Evolutionary conservation across 1,140 invertebrate species (phyloP).

Genomic region (Pachyrhynchus sulphureomaculatus): DNA sequence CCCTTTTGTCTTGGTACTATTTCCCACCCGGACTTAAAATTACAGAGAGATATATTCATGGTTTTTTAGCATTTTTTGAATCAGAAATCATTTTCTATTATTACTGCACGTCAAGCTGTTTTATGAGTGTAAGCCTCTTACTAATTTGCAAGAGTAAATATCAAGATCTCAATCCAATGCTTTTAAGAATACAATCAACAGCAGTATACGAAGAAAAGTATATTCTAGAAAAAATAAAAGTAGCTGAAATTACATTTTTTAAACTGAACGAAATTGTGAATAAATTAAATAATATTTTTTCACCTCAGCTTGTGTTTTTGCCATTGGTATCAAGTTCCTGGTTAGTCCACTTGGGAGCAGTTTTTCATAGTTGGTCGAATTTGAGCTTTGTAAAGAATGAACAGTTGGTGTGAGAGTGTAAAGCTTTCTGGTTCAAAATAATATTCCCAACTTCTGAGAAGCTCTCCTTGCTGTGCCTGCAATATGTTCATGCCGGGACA

Average conservation of each 20-base stretch:
- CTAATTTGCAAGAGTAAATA: background rate
- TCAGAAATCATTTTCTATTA: conserved; percentile 1
- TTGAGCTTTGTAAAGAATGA: too few relatives aligned
- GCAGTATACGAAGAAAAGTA: background rate
- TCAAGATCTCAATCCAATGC: background rate
- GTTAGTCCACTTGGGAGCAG: background rate
- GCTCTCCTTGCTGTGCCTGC: too few relatives aligned
- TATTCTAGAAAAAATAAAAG: background rate
- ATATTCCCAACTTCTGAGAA: too few relatives aligned
- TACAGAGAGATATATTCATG: background rate
- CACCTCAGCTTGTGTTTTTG: background rate
- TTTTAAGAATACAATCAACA: background rate
- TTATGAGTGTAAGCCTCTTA: background rate
- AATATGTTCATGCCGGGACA: too few relatives aligned
- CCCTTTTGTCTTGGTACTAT: conserved; percentile 1
- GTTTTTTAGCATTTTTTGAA: background rate
- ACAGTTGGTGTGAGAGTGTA: too few relatives aligned
- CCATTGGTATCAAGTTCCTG: background rate
- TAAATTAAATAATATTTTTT: background rate
- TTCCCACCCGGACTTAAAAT: background rate
- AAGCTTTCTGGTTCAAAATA: too few relatives aligned
- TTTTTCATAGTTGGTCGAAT: too few relatives aligned
- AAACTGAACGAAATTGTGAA: background rate
- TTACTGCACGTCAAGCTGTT: background rate
- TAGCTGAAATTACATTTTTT: background rate